Conservation (phyloP, 2,113 vertebrate genomes). For the Periophthalmodon schlosseri region DNA sequence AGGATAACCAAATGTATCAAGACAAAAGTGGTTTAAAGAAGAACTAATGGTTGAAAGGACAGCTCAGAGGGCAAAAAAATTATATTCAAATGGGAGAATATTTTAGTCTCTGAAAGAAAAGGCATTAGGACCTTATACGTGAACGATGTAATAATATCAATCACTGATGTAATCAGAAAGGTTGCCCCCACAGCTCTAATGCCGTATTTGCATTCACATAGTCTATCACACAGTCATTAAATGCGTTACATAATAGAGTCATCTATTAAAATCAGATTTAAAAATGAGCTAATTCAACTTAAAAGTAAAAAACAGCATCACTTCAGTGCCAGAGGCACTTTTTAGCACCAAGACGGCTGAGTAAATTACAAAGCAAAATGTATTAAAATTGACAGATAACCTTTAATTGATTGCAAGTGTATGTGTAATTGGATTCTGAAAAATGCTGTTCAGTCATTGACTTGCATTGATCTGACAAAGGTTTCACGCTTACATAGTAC, state of each 20-base stretch:
- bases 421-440: too few species aligned
- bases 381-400: background rate
- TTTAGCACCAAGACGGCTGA: background rate
- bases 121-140: background rate
- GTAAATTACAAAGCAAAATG: too few species aligned
- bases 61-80: background rate
- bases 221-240: conserved; percentile 29
- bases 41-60: background rate
- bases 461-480: too few species aligned
- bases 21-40: background rate
- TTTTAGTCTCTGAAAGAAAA: background rate
- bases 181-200: conserved; percentile 10
- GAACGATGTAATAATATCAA: background rate
- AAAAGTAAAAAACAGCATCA: background rate
- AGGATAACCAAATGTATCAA: background rate
- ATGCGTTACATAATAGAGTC: conserved; percentile 18
- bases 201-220: background rate
- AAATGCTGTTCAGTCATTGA: too few species aligned
- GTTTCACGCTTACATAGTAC: too few species aligned
- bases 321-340: background rate
- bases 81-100: background rate
- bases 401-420: too few species aligned
- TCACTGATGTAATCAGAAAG: background rate
- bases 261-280: conserved; percentile 22
- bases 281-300: conserved; percentile 6